A percentile compares a stretch with the other conserved stretches of the same genome.
Evolutionary conservation across 1,140 invertebrate species (phyloP).

Genomic region (Hylaeus anthracinus): DNA sequence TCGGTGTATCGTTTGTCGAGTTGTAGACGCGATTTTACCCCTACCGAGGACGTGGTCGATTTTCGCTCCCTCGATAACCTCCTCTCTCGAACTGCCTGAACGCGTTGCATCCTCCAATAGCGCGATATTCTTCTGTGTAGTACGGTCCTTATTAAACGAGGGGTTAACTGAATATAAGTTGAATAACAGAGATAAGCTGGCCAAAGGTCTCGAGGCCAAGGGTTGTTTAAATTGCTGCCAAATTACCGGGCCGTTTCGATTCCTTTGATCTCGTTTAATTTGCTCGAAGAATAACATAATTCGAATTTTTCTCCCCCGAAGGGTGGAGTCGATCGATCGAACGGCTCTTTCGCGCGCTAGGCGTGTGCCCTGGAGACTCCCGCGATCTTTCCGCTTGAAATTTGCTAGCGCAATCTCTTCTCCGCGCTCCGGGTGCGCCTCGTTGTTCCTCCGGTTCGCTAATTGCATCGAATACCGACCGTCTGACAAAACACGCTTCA

Average conservation of each 20-base stretch:
- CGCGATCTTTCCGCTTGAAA: conserved; percentile 28
- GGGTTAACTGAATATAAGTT: neutral
- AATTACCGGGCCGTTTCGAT: conserved; percentile 20
- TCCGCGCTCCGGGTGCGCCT: neutral
- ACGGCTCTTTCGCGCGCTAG: neutral
- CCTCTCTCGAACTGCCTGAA: neutral
- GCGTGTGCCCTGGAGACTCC: neutral
- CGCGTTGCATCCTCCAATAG: too few species aligned
- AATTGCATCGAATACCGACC: conserved; percentile 56
- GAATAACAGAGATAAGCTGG: conserved; percentile 3
- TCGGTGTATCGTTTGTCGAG: conserved; percentile 48
- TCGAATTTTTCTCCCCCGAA: conserved; percentile 21
- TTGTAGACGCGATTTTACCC: conserved; percentile 5
- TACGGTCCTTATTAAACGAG: too few species aligned
- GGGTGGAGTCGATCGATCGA: neutral
- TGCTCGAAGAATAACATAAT: conserved; percentile 30
- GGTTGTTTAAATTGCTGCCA: conserved; percentile 44
- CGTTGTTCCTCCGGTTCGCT: conserved; percentile 33
- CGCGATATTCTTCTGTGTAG: too few species aligned
- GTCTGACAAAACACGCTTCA: conserved; percentile 61
- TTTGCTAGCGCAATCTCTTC: conserved; percentile 24
- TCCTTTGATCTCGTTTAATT: conserved; percentile 40
- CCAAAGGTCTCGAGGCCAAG: neutral
- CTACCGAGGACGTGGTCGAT: conserved; percentile 12
- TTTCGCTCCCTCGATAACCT: neutral